Base-by-base conservation (phyloP, 1,140 invertebrate species). In the Diabrotica undecimpunctata region DNA sequence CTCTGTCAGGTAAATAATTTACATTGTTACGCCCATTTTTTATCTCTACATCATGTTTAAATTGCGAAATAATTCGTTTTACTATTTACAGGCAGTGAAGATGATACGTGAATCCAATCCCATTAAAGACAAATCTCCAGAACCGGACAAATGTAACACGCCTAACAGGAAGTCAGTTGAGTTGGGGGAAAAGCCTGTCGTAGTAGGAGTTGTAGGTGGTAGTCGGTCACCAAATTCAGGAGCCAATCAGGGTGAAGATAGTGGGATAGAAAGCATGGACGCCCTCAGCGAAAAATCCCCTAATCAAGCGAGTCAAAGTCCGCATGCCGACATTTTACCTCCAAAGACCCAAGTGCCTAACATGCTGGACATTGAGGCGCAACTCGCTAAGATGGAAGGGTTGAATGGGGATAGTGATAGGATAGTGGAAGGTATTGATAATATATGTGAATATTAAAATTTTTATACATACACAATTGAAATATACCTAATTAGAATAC, bases 241-340 rank as follows among this genome's bases (percentile, higher is more conserved):
- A 8, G 67, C 61, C 36, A 66, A 65, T 55, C 85, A 86, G 65
- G 92, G 92, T 14, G 93, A 96, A 78, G 93, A 95, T 79, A 94
- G 92, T 51, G 93, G 93, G 3, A 95, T 96, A 13, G 93, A 96
- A 76, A 94, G 92, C 6, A 94, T 95, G 93, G 93, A 96, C 75
- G 93, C 93, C 3, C 78, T 95, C 5, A 94, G 92, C 25, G 93
- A 96, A 74, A 96, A 96, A 76, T 94, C 91, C 68, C 93, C 93
- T 11, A 71, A 71, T 55, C 70, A 71, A 65, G 88, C 85, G 38
- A 83, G 83, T 61, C 84, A 86, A 70, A 87, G 85, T 37, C 84
- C 83, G 7, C 83, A 83, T 59, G 73, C 71, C 13, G 77, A 77
- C 53, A 73, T 72, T 59, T 54, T 68, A 50, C 66, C 71, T 53